Evolutionary conservation across 2,888 invertebrate species (phyloP), one percentile per base, ranked within the genome.

Genomic region (Athalia rosae): DNA sequence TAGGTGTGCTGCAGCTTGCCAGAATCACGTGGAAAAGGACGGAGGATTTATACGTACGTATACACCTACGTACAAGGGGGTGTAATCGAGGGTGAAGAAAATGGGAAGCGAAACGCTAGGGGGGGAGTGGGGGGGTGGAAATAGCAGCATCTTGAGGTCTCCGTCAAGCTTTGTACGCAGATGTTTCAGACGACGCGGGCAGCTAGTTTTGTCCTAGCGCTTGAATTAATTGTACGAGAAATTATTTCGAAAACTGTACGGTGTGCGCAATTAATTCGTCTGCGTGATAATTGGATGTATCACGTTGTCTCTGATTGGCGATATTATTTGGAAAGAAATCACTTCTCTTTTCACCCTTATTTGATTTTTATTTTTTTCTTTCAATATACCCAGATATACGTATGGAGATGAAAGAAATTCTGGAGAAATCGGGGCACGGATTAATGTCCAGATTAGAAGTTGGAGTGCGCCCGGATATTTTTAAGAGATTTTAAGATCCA

Each of bases 391-490:
- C 15, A 45, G 8, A 41, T 13, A 13, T n/a, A 11, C 4, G 53
- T 48, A 15, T 66, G n/a, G 11, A 53, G 50, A 28, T 4, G 28
- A n/a, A 69, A 69, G 9, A 69, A 53, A 53, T 69, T n/a, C 50
- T 53, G 15, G 56, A 69, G 69, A 56, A 62, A 80, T 80, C 80
- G 80, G 79, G 76, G 69, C 45, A 78, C 76, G 76, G 83, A 86
- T 82, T 84, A 85, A 87, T 86, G 85, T 83, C 81, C 78, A 83
- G 85, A 85, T 87, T 85, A 86, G 83, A 28, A 28, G 28, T 83
- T 79, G 79, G 77, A 82, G 82, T 83, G 82, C 83, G 28, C 28
- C 28, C 28, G 28, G 28, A 28, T 28, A 28, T 28, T 28, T 28
- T 28, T 28, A 82, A 81, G 80, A 71, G 79, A 81, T 81, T 80